phyloP scores from a whole-genome alignment of 2,888 invertebrate genomes.

The Drosophila borealis region DNA sequence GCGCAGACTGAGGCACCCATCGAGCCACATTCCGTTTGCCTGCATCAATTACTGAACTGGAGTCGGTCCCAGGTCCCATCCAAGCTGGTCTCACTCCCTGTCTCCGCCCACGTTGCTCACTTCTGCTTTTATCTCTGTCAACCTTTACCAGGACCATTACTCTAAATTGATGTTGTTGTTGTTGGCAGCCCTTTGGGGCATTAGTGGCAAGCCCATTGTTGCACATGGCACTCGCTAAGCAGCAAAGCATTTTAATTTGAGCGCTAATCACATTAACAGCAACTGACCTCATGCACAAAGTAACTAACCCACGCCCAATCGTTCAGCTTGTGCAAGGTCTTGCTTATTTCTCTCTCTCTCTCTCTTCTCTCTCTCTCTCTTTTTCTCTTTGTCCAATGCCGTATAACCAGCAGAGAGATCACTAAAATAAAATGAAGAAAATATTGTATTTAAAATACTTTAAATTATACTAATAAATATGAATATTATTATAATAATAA shows the following conservation, averaged over 20 bases:
- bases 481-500: no score
- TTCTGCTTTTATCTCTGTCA: neutral
- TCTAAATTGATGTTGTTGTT: conserved; percentile 13
- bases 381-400: no score
- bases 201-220: conserved; percentile 5
- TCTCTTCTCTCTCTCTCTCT: no score
- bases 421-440: no score
- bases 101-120: no score
- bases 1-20: neutral
- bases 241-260: conserved; percentile 34
- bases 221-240: conserved; percentile 11
- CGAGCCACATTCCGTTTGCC: conserved; percentile 6
- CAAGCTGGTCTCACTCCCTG: no score
- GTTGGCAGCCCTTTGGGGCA: conserved; percentile 14
- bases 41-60: conserved; percentile 37
- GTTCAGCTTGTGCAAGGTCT: neutral
- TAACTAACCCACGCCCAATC: neutral
- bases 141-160: conserved; percentile 14
- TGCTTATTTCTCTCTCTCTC: neutral
- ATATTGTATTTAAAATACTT: no score
- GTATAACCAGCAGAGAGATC: no score
- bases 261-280: conserved; percentile 42
- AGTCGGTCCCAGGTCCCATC: conserved; percentile 1
- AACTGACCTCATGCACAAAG: conserved; percentile 26
- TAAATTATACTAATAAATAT: no score